Evolutionary conservation across 37 sponge, comb jelly and placozoan genomes (phyloP).

Genomic region (Oscarella lobularis): DNA sequence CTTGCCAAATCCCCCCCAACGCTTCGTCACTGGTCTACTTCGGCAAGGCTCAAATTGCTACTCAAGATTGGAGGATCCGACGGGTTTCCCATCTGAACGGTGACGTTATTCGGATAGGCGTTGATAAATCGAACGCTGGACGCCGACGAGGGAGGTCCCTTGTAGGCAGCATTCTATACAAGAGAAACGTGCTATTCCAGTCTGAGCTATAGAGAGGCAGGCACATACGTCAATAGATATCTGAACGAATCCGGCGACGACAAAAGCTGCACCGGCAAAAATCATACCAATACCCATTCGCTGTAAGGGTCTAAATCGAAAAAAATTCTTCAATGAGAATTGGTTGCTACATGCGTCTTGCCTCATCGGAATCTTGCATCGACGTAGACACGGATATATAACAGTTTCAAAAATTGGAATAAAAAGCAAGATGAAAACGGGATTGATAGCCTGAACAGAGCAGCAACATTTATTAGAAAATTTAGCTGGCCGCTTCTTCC

Average conservation of each 20-base stretch:
- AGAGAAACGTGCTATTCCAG: neutral
- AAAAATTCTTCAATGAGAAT: neutral
- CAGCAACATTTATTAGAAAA: neutral
- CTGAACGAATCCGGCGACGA: conserved; percentile 75
- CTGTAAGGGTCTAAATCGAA: conserved; percentile 61
- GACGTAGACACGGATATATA: conserved; percentile 71
- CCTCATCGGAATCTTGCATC: conserved; percentile 38
- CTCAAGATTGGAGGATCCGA: neutral
- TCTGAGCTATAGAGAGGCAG: neutral
- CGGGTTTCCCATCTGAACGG: neutral
- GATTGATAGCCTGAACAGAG: conserved; percentile 85
- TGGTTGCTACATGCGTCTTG: neutral
- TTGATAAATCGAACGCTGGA: neutral
- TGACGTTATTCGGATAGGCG: neutral
- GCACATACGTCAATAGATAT: conserved; percentile 32
- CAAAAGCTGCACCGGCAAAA: conserved; percentile 70
- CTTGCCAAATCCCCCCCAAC: too few relatives aligned
- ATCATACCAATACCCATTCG: conserved; percentile 83
- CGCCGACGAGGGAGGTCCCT: neutral
- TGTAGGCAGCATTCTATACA: neutral
- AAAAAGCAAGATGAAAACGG: conserved; percentile 77
- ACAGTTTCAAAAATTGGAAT: conserved; percentile 88
- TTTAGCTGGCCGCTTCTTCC: too few relatives aligned
- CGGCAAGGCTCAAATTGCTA: neutral
- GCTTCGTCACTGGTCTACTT: too few relatives aligned